Percentiles rank a stretch among this genome's conserved stretches.
Evolutionary conservation across 1,140 invertebrate genomes (phyloP).

Genomic region (Hermetia illucens): DNA sequence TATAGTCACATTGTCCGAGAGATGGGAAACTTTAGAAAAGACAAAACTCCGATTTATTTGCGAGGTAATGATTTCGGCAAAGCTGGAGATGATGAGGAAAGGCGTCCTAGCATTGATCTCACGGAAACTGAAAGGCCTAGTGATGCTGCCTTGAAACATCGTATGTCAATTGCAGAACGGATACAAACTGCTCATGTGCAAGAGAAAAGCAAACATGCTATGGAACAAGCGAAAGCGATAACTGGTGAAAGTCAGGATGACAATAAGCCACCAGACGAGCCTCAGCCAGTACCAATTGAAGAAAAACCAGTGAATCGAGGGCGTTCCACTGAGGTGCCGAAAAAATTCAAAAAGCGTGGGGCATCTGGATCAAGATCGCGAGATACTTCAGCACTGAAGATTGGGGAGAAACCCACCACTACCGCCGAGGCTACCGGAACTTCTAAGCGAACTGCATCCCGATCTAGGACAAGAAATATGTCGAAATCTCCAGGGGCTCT

Average conservation of each 20-base stretch:
- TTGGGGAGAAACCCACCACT: neutral
- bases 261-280: slow-evolving; percentile 11
- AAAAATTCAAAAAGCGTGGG: slow-evolving; percentile 20
- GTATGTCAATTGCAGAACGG: slow-evolving; percentile 22
- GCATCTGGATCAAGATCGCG: slow-evolving; percentile 22
- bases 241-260: neutral
- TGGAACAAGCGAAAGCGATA: slow-evolving; percentile 2
- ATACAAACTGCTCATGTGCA: slow-evolving; percentile 24
- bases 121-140: neutral
- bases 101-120: neutral
- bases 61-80: slow-evolving; percentile 47
- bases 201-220: slow-evolving; percentile 18
- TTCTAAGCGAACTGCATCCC: slow-evolving; percentile 3
- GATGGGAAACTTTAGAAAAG: slow-evolving; percentile 39
- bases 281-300: slow-evolving; percentile 20
- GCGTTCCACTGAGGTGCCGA: slow-evolving; percentile 21
- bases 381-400: slow-evolving; percentile 14
- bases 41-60: slow-evolving; percentile 38
- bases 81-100: slow-evolving; percentile 12
- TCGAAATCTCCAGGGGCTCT: slow-evolving; percentile 10
- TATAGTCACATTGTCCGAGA: slow-evolving; percentile 66
- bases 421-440: neutral
- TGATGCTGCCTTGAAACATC: slow-evolving; percentile 13
- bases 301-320: slow-evolving; percentile 20
- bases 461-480: slow-evolving; percentile 7